phyloP scores from a whole-genome alignment of 2,797 vertebrate species.

The Notamacropus eugenii region DNA sequence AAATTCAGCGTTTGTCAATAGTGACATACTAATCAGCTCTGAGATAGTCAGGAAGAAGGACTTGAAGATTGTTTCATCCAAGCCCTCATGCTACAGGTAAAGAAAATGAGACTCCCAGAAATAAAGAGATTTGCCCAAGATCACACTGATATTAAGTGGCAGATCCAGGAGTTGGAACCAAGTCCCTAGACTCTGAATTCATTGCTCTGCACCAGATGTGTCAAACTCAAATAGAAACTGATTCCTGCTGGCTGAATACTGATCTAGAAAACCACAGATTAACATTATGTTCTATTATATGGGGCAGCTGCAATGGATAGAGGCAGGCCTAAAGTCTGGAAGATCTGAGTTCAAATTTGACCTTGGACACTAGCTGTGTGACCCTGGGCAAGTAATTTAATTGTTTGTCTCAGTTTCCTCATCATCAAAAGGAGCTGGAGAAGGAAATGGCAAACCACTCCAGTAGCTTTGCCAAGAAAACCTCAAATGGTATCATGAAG shows the following conservation, averaged over 20 bases:
- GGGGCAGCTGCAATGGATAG: background rate
- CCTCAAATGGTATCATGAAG: background rate
- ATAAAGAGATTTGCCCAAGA: background rate
- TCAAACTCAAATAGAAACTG: background rate
- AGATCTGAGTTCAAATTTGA: background rate
- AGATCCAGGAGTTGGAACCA: background rate
- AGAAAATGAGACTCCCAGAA: conserved; percentile 24
- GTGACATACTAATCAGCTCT: background rate
- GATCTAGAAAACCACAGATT: background rate
- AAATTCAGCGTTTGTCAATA: background rate
- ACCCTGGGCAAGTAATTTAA: background rate
- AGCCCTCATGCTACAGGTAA: background rate
- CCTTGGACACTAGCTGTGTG: background rate
- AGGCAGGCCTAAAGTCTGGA: background rate
- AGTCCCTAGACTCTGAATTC: background rate
- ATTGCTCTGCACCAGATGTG: background rate
- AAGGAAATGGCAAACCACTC: background rate
- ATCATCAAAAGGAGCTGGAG: background rate
- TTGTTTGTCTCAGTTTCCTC: background rate
- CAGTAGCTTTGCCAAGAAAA: background rate
- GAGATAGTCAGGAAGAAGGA: background rate
- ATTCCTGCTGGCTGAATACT: background rate
- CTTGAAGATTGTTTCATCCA: background rate
- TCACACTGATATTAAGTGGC: background rate
- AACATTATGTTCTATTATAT: background rate